Evolutionary conservation across 2,797 vertebrate species (phyloP), one percentile per base, ranked within the genome.

Genomic region (Rhabdomys pumilio): DNA sequence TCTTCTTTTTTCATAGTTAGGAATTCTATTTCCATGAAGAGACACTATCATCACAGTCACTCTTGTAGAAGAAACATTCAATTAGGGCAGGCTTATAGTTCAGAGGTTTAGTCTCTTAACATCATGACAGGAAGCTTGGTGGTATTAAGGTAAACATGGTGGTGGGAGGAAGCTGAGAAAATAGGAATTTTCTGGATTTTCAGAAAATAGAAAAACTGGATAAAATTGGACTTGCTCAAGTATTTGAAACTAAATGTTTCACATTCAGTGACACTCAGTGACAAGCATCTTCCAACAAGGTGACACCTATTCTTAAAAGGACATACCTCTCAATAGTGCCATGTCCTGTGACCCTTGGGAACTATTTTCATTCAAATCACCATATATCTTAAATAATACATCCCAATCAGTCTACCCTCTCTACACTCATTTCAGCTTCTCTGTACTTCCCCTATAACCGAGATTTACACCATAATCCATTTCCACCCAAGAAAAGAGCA

Each of bases 401-500:
- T n/a, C 34, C 67, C 67, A 69, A 69, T 8, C 34, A 19, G 15
- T n/a, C n/a, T 69, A 6, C 6, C 34, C 67, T 69, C 34, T n/a
- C 34, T 19, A 34, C 15, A n/a, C 34, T 69, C 67, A 67, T 67
- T 67, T 13, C 14, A 69, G 6, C 15, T 69, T 69, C 34, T 69
- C 10, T 26, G 24, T 9, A 63, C 26, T 63, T 63, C 26, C 11
- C 24, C 24, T 63, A 2, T 19, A 69, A n/a, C 67, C 15, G 6
- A n/a, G 34, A 17, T 69, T 15, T n/a, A n/a, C 2, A 0, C 15
- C 34, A 14, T 1, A 69, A 5, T 2, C 2, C 15, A 17, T 69
- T 69, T 69, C 34, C 6, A 67, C 31, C 15, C 17, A 2, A 69
- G 67, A 19, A n/a, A n/a, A 69, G 34, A n/a, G 34, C 67, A 63